These are phyloP conservation scores for Agonum fuliginosum DNA, from an alignment of 2,888 invertebrate genomes.

Conservation along the genomic window DNA sequence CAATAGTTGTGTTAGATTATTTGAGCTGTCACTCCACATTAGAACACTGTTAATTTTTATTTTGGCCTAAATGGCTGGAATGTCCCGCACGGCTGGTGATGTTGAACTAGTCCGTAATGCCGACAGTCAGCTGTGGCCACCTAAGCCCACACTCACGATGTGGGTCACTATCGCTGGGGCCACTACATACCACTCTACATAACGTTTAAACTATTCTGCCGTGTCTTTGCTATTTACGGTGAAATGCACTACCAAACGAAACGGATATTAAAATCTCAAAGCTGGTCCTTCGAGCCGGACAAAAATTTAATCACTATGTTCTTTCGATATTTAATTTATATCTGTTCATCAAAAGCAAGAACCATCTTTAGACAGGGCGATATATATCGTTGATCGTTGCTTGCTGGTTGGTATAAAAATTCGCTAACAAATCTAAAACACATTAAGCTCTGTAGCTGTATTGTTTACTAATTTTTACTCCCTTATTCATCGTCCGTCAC, in stretches of 20 bases:
- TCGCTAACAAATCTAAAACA: too few relatives aligned
- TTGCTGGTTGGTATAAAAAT: too few relatives aligned
- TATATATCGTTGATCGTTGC: too few relatives aligned
- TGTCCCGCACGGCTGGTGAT: conserved; percentile 31
- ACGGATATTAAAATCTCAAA: conserved; percentile 28
- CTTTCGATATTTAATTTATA: too few relatives aligned
- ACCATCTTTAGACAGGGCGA: too few relatives aligned
- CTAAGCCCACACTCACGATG: conserved; percentile 53
- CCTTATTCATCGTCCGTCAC: too few relatives aligned
- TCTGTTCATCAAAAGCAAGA: too few relatives aligned
- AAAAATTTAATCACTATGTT: background rate
- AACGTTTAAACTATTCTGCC: conserved; percentile 15
- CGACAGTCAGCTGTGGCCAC: conserved; percentile 54
- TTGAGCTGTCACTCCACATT: background rate
- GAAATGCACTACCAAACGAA: conserved; percentile 12
- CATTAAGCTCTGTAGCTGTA: too few relatives aligned
- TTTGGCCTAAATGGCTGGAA: background rate
- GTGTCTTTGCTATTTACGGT: conserved; percentile 43
- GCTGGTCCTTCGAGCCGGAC: background rate
- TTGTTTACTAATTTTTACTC: too few relatives aligned
- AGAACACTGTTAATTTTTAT: background rate
- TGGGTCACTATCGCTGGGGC: conserved; percentile 59
- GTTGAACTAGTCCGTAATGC: conserved; percentile 29
- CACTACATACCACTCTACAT: conserved; percentile 9
- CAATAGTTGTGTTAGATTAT: background rate